Evolutionary conservation across 2,888 invertebrate genomes (phyloP), one percentile per base, ranked within the genome.

Genomic region (Adelognathus sp.): DNA sequence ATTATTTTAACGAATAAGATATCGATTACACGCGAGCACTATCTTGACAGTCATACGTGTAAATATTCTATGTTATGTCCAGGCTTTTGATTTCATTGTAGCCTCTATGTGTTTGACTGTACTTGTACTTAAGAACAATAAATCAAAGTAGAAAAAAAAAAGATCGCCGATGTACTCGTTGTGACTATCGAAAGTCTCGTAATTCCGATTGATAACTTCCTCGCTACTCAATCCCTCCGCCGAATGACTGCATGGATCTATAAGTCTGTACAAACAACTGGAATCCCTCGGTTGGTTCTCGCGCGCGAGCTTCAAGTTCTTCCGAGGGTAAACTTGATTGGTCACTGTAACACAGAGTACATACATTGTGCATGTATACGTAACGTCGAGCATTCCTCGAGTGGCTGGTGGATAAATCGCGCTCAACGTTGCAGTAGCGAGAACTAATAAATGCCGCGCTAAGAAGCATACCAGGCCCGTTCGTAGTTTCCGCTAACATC

Each of bases 381-480:
- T 46, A 31, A 33, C 44, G n/a, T 5, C 63, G 63, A n/a, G 21
- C 29, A 63, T 63, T 63, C 63, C 63, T 21, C n/a, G n/a, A 31
- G 46, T 63, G 33, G 33, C 63, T 46, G 21, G 29, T 29, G 18
- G 14, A 18, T 29, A 46, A 46, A 63, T 63, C 31, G 18, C 7
- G 11, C 16, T 7, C 3, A 50, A n/a, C 31, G 63, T 50, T 63
- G n/a, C 46, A 46, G 46, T 46, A 46, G 29, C 46, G 31, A 31
- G 18, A 29, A 21, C 46, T 46, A 29, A 46, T 46, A 63, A 31
- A 46, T 46, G 46, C 21, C 44, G 18, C 33, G 21, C 24, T 21
- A 50, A 50, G 46, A 9, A 50, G 11, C 18, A 3, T 1, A 11
- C 4, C 21, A 21, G 46, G 11, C n/a, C 46, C 46, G 11, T 50